Conservation (phyloP, 2,797 vertebrate species). For the Iguana delicatissima region DNA sequence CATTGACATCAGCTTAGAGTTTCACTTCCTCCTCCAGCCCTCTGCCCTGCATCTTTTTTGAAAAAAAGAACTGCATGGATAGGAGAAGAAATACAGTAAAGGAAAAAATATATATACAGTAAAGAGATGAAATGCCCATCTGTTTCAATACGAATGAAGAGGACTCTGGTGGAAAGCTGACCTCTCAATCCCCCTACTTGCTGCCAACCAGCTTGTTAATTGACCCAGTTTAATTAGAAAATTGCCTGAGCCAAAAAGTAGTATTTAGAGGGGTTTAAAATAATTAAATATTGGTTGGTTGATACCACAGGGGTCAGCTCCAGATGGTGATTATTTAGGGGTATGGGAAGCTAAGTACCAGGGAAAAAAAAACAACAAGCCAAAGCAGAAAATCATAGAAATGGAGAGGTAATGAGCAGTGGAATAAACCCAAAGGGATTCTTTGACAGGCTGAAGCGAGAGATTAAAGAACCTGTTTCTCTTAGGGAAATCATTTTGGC, state of each 20-base stretch:
- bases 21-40: background rate
- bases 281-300: constrained; percentile 4
- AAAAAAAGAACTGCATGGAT: constrained; percentile 22
- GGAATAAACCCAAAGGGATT: background rate
- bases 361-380: background rate
- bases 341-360: constrained; percentile 14
- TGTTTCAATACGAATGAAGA: constrained; percentile 35
- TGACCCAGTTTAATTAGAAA: constrained; percentile 41
- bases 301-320: constrained; percentile 25
- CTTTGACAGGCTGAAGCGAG: background rate
- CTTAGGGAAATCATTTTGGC: background rate
- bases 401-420: background rate
- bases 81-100: background rate
- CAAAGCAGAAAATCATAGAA: constrained; percentile 10
- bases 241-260: constrained; percentile 14
- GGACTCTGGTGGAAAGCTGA: constrained; percentile 34
- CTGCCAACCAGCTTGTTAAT: constrained; percentile 43
- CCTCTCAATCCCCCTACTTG: background rate
- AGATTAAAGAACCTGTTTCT: background rate
- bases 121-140: constrained; percentile 28
- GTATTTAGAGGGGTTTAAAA: constrained; percentile 40
- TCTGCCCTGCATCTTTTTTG: constrained; percentile 24
- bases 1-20: background rate
- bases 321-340: constrained; percentile 20
- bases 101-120: background rate